Evolutionary conservation across 2,888 invertebrate genomes (phyloP), one percentile per base, ranked within the genome.

Genomic region (Rotaria magnacalcarata): DNA sequence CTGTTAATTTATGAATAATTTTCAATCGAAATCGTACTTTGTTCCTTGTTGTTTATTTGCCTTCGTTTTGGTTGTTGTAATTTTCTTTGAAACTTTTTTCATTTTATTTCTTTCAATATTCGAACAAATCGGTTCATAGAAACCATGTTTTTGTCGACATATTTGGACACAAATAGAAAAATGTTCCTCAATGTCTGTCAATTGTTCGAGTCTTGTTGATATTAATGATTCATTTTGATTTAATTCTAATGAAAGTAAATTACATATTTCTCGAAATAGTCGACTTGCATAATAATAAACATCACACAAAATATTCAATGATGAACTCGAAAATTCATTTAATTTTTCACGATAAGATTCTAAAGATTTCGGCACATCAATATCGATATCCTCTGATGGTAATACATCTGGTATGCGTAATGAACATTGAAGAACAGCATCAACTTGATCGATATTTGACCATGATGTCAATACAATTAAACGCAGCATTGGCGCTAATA

Each of bases 221-320:
- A 80, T 80, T n/a, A 80, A 80, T 5, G 10, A 43, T 47, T 47
- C n/a, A 47, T 80, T 47, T 47, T 47, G 10, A 80, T 80, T 80
- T 1, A n/a, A 47, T 14, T 11, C 24, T n/a, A 41, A 80, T n/a
- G 47, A 43, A 10, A 80, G n/a, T 80, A 80, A 80, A 80, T 80
- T 80, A n/a, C 43, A 80, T 80, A 80, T 80, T 80, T 80, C 80
- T 47, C 80, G 80, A 80, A 80, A 80, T 80, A 80, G 47, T 47
- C 47, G 47, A 80, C 80, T 80, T 2, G 80, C 43, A 80, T 80
- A 80, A 80, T 80, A 80, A 47, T 80, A 80, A 47, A 80, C 47
- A 80, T 80, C 80, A n/a, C 80, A 47, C 47, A 80, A 24, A n/a
- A 80, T 80, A 80, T 47, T 43, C 14, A 80, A 80, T 47, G 80